A percentile compares a stretch with the other conserved stretches of the same genome.
These are phyloP conservation scores for Mimumesa dahlbomi DNA, from an alignment of 2,888 invertebrate genomes.

Conservation along the genomic window DNA sequence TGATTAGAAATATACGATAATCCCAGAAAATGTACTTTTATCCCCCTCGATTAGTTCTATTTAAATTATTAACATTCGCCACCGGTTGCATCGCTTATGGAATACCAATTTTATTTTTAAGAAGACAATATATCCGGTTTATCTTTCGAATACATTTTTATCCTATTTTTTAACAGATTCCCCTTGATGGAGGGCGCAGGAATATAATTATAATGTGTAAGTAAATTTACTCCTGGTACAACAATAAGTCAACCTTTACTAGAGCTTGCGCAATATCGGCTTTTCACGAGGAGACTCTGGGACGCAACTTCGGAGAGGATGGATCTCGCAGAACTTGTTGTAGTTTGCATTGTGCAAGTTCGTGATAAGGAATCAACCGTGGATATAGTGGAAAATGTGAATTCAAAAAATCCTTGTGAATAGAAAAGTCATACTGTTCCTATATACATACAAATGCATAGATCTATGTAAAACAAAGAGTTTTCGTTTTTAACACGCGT, in stretches of 20 bases:
- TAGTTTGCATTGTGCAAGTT: conserved; percentile 26
- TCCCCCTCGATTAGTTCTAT: too few species aligned
- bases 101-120: too few species aligned
- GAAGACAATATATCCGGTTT: too few species aligned
- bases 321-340: conserved; percentile 47
- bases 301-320: conserved; percentile 42
- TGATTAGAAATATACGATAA: not conserved
- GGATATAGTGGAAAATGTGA: not conserved
- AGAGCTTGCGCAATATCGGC: conserved; percentile 55
- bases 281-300: conserved; percentile 28
- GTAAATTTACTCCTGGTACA: conserved; percentile 39
- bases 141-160: too few species aligned
- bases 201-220: conserved; percentile 45
- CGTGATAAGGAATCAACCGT: conserved; percentile 5
- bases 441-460: too few species aligned
- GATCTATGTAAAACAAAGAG: not conserved
- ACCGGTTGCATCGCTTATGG: too few species aligned
- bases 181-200: conserved; percentile 2
- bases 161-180: conserved; percentile 20
- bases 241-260: conserved; percentile 39
- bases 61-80: too few species aligned
- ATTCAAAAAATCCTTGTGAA: too few species aligned
- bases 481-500: not conserved
- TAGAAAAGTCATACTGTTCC: too few species aligned
- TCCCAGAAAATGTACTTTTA: too few species aligned